Percentiles rank a stretch among this genome's conserved stretches.
Evolutionary conservation across 2,888 invertebrate species (phyloP).

Genomic region (Megastigmus dorsalis): DNA sequence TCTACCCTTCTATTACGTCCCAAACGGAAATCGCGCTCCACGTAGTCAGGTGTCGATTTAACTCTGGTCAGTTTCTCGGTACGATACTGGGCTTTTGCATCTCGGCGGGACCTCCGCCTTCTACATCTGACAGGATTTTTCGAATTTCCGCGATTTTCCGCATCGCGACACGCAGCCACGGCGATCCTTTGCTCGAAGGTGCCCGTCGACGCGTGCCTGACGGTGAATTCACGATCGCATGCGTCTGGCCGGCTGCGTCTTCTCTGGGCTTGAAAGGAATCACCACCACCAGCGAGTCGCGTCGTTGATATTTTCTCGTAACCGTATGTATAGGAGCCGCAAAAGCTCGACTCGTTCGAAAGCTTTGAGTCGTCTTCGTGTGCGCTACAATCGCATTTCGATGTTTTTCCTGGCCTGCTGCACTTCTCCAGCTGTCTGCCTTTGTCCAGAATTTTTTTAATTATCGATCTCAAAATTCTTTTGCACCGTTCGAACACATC

Average conservation of each 20-base stretch:
- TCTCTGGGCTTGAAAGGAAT: background rate
- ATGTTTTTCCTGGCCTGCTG: background rate
- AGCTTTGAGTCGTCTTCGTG: background rate
- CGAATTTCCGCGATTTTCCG: background rate
- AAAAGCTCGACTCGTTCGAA: background rate
- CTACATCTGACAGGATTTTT: background rate
- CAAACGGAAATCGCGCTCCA: too few species aligned
- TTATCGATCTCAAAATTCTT: background rate
- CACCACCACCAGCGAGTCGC: background rate
- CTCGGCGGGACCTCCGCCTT: background rate
- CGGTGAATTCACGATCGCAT: background rate
- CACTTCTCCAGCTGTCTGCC: conserved; percentile 51
- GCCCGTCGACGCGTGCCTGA: background rate
- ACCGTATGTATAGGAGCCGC: background rate
- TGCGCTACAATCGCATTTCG: background rate
- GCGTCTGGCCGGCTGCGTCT: background rate
- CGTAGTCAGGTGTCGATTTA: background rate
- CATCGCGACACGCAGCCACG: background rate
- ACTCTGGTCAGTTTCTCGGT: background rate
- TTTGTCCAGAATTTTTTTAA: conserved; percentile 15
- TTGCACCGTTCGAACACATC: conserved; percentile 20
- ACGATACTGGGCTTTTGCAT: background rate
- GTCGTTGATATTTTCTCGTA: background rate
- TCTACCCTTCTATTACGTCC: background rate
- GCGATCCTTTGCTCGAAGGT: background rate